Base-by-base conservation (phyloP, 53 echinoderm and acorn worm species). In the Temnopleurus reevesii region DNA sequence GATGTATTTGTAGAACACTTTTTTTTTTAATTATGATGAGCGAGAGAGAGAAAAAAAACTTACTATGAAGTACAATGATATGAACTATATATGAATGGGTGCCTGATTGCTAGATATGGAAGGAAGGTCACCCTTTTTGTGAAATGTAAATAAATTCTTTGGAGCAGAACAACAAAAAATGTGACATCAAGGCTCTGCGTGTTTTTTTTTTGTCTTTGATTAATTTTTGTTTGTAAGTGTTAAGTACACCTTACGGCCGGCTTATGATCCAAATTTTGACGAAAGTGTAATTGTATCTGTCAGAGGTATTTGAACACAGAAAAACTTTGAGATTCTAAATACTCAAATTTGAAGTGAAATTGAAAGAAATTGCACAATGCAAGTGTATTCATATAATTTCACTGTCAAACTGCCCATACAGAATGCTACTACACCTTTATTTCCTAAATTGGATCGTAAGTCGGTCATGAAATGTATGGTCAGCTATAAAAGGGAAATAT, bases 111-210 rank as follows among this genome's bases (percentile, higher is more conserved):
- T 66, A 38, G 71, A 51, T 30, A 87, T 66, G 53, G 65, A 66
- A 24, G 12, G 33, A 36, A 33, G 71, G 88, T 49, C 49, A 66
- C 88, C 65, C 88, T 33, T 64, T 87, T 87, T 87, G 88, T 87
- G 88, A 87, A 87, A 53, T 87, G 88, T 87, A 87, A 87, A 87
- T 87, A 87, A 87, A 87, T 87, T 87, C 88, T 87, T 87, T 87
- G 88, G 88, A 87, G 88, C 88, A 87, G 88, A 87, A 87, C 88
- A 87, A 85, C 85, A 85, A 46, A 60, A 59, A 83, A 36, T 59
- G 38, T 8, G 21, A 41, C 9, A 10, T 17, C 21, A 8, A 2
- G 71, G 36, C 15, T 71, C n/a, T 41, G 33, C 33, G 55, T 34
- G 31, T 12, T 18, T 3, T 55, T 55, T 83, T 13, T 81, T 19